Percentiles rank a stretch among this genome's conserved stretches.
Evolutionary conservation across 2,113 vertebrate genomes (phyloP).

Genomic region (Peucedramus taeniatus): DNA sequence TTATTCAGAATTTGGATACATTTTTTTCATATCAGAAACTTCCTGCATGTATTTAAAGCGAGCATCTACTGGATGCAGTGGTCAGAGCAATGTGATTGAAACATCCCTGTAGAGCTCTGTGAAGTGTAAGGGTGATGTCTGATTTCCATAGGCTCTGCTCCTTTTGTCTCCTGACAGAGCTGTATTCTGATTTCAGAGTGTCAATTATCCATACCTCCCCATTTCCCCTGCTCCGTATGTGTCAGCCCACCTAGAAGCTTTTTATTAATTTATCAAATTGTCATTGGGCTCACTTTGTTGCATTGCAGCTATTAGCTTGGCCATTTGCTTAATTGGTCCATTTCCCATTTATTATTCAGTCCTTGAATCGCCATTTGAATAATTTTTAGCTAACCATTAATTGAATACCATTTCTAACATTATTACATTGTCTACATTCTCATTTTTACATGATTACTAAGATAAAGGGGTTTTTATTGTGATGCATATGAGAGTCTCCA

Average conservation of each 20-base stretch:
- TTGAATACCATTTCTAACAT: not conserved
- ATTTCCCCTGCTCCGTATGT: not conserved
- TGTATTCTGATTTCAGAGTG: not conserved
- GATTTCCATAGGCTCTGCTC: not conserved
- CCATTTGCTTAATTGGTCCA: not conserved
- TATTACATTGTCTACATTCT: not conserved
- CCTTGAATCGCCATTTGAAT: not conserved
- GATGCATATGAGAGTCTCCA: not conserved
- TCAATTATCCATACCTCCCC: not conserved
- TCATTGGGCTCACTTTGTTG: not conserved
- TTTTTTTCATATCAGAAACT: not conserved
- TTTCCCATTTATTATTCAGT: conserved; percentile 4
- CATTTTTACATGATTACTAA: not conserved
- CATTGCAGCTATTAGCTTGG: not conserved
- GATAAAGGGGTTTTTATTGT: not conserved
- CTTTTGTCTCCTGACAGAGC: not conserved
- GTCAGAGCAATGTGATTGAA: not conserved
- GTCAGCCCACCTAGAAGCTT: not conserved
- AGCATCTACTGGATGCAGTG: not conserved
- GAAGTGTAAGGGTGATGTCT: not conserved
- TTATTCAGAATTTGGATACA: not conserved
- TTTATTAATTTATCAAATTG: not conserved
- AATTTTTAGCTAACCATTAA: conserved; percentile 32
- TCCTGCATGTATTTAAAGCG: not conserved
- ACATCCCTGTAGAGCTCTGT: not conserved